Base-by-base conservation (phyloP, 2,113 vertebrate genomes). In the Platichthys stellatus region DNA sequence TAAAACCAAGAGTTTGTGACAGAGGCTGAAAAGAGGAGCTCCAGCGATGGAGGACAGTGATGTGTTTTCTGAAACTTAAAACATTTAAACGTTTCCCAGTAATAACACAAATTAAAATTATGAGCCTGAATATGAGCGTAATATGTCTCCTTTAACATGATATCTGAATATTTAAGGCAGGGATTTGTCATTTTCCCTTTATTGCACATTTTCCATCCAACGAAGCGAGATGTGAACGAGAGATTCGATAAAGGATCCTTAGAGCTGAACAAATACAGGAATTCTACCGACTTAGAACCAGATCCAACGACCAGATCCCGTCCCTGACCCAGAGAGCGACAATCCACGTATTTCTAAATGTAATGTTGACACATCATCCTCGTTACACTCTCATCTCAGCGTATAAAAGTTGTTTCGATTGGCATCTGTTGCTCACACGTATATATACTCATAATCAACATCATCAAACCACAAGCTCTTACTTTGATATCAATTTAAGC, bases 361-460 rank as follows among this genome's bases (percentile, higher is more conserved):
- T 75, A 61, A 74, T 49, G 64, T 61, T 72, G 54, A 74, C 23
- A 47, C 4, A 0, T 62, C 51, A 47, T 49, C 58, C 23, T 63
- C 17, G 21, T 47, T 2, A 53, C 54, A 23, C 40, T 40, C n/a
- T 59, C 6, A 67, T 26, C 59, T 68, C 40, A 40, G n/a, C 65
- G 62, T 80, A 84, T n/a, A 81, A 75, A 62, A 45, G 17, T 31
- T 35, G 6, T 69, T 81, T 73, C 31, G 45, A 35, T 43, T 84
- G 59, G 61, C 80, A 64, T 86, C 57, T 47, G 68, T 58, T 49
- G 28, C 62, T 69, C 71, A 69, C 7, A 54, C 20, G 7, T 43
- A 68, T 12, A 0, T 60, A 57, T 51, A 77, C 13, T 31, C 21
- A 57, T 49, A 14, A 60, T 77, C 63, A 49, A 65, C 24, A 70